Evolutionary conservation across 2,888 invertebrate species (phyloP), one percentile per base, ranked within the genome.

Genomic region (Drosophila algonquin): DNA sequence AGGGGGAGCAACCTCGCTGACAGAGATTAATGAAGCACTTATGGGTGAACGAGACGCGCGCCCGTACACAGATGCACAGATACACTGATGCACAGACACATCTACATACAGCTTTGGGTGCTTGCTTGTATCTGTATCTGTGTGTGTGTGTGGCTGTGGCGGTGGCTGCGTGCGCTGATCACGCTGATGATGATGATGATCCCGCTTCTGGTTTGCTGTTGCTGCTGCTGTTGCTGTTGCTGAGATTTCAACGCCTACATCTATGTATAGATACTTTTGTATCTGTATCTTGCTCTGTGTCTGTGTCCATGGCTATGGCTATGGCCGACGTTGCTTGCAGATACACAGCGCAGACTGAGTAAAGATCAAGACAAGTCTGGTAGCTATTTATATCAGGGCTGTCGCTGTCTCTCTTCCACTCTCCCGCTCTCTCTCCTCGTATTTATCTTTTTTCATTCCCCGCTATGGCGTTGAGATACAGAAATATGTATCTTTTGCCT

Each of bases 21-120:
- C 89, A 89, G 88, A 85, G 85, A 89, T 85, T 89, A 85, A 85
- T 85, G 89, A 89, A 85, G 88, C 86, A 85, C 88, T 89, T 86
- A 85, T 85, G 85, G 88, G 80, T 76, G 87, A 85, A 71, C 80
- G 81, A 79, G 80, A 72, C 53, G 77, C 68, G 58, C 63, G 46
- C 70, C 7, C 63, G 57, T 24, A 61, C 46, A 71, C 44, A n/a
- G 14, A 57, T 46, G 63, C 50, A 68, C 53, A 68, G 55, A 73
- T 63, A 73, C 47, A 65, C 58, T 65, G 54, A 57, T 46, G 60
- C 47, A 55, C 52, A 54, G 50, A 32, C 30, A 55, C 67, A 62
- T 51, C 40, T 44, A 18, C 18, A 18, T 18, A 70, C 55, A 57
- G 58, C 48, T 21, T 35, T 54, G 47, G 63, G 35, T 21, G 46